Evolutionary conservation across 2,888 invertebrate genomes (phyloP), one percentile per base, ranked within the genome.

Genomic region (Scaptomyza polygonia): DNA sequence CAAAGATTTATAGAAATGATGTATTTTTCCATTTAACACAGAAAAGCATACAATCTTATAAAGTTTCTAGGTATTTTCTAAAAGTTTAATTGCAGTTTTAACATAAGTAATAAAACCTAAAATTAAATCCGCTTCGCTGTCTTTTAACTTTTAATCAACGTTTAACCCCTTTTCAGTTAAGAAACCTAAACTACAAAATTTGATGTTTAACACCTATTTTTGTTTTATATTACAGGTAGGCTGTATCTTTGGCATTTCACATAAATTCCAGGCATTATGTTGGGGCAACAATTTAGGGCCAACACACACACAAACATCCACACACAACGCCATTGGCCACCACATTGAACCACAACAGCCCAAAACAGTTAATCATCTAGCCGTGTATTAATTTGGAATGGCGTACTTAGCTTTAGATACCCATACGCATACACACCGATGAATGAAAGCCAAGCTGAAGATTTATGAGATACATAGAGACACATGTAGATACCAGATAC

Each of bases 301-400:
- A 36, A 18, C 18, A 47, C 30, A 45, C 47, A 18, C 30, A 45
- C 47, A 18, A 32, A 21, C 21, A 21, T 29, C n/a, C 27, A 49
- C 47, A 18, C 32, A 16, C 36, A 49, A 7, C 34, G 7, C 14
- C 6, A 40, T 11, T 30, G 0, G 0, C 18, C n/a, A 21, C n/a
- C 18, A 21, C 34, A 49, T 14, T 14, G 25, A 14, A 49, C 25
- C 49, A 11, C 40, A 40, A 5, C 40, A 56, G 12, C 32, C 54
- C 54, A 44, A 39, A 39, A 42, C 44, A 48, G 47, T 69, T 74
- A 69, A 63, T 74, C 72, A 64, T 58, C 51, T 21, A 30, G 54
- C 14, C 57, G 43, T 48, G 57, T 45, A 64, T 74, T 72, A 55
- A 74, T 72, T 69, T 58, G 18, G 29, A 40, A 12, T 7, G n/a